Evolutionary conservation across 2,888 invertebrate species (phyloP).

Genomic region (Adelphocoris suturalis): DNA sequence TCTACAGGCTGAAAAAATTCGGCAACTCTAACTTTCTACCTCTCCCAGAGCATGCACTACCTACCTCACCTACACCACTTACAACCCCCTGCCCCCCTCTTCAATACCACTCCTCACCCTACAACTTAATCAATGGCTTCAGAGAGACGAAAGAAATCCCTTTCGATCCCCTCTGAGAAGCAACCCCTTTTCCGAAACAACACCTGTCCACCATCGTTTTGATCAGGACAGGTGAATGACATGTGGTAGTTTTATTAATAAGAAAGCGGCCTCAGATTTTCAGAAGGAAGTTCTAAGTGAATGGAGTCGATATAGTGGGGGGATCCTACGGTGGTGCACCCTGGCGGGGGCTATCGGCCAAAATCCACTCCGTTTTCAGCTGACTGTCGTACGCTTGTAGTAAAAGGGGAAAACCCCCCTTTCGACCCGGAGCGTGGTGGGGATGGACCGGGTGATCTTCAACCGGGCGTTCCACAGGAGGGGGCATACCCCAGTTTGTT

Average conservation of each 20-base stretch:
- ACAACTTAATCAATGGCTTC: not conserved
- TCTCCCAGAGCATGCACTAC: no score
- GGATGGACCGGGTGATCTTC: slow-evolving; percentile 33
- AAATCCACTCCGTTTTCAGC: slow-evolving; percentile 76
- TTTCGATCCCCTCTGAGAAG: not conserved
- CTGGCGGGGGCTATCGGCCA: slow-evolving; percentile 77
- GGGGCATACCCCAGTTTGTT: slow-evolving; percentile 48
- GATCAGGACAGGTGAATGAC: not conserved
- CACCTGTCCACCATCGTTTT: no score
- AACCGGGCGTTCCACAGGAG: slow-evolving; percentile 4
- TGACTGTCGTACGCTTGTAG: slow-evolving; percentile 75
- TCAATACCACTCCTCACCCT: not conserved
- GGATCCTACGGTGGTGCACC: slow-evolving; percentile 76
- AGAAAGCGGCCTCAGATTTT: slow-evolving; percentile 3
- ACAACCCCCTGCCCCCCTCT: not conserved
- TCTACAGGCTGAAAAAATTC: no score
- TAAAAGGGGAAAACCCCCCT: slow-evolving; percentile 70
- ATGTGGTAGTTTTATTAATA: slow-evolving; percentile 22
- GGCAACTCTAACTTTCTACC: no score
- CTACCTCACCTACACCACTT: no score
- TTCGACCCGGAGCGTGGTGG: slow-evolving; percentile 56
- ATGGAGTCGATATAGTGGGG: slow-evolving; percentile 35
- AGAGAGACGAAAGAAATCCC: not conserved
- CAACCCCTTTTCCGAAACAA: not conserved
- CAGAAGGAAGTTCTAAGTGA: slow-evolving; percentile 24